A percentile compares a stretch with the other conserved stretches of the same genome.
Conservation (phyloP, 2,888 invertebrate species). For the Leistus spinibarbis region DNA sequence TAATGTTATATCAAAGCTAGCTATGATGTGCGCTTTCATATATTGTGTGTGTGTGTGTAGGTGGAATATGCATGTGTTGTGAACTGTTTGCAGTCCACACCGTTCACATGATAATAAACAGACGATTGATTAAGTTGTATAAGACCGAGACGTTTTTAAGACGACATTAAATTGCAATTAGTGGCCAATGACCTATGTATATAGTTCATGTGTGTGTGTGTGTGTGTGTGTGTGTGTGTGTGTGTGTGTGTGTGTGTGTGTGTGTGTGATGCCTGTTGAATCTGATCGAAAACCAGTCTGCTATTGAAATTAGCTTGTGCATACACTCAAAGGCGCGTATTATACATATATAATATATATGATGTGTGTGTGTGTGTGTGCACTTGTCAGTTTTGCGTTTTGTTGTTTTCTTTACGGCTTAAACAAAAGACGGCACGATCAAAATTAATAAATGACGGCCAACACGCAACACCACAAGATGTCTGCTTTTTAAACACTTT, state of each 20-base stretch:
- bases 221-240: not conserved
- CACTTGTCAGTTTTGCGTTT: conserved; percentile 16
- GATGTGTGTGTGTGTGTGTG: conserved; percentile 5
- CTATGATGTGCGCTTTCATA: not conserved
- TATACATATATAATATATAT: too few species aligned
- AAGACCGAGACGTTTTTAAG: conserved; percentile 44
- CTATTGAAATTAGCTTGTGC: conserved; percentile 44
- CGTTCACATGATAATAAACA: conserved; percentile 40
- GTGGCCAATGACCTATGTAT: conserved; percentile 37
- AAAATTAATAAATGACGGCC: not conserved
- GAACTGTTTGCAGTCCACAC: conserved; percentile 25
- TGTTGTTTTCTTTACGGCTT: not conserved
- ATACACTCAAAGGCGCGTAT: too few species aligned
- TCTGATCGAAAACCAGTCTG: conserved; percentile 43
- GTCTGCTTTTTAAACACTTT: conserved; percentile 3
- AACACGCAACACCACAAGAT: not conserved
- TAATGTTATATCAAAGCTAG: not conserved
- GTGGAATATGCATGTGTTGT: conserved; percentile 37
- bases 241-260: not conserved
- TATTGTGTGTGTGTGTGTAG: conserved; percentile 12
- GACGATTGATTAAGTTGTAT: conserved; percentile 44
- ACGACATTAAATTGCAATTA: conserved; percentile 46
- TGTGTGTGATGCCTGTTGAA: conserved; percentile 5
- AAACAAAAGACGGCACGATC: not conserved
- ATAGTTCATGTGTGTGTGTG: not conserved